Evolutionary conservation across 2,113 vertebrate species (phyloP), one percentile per base, ranked within the genome.

Genomic region (Phalacrocorax carbo): DNA sequence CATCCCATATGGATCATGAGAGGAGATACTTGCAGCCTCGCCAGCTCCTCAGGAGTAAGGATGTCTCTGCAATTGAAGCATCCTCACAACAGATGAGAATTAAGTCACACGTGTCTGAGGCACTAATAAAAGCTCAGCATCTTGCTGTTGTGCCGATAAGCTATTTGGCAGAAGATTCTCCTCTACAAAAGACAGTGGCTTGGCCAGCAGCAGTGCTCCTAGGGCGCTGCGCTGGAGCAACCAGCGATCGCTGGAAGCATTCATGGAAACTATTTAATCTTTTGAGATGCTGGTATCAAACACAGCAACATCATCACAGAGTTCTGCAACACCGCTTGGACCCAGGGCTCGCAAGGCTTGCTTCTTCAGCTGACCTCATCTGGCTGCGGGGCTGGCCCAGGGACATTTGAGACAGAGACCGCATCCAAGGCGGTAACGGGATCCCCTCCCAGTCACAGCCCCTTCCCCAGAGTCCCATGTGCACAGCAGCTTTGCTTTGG

Each of bases 191-290:
- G 27, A 18, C 7, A 36, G 62, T 36, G 69, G 30, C 48, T 16
- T 7, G 51, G 82, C 55, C 48, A 25, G 61, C 79, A 64, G 92
- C 36, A 21, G 22, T 2, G n/a, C 26, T 68, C 73, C 60, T 5
- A 16, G 0, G 75, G 29, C 2, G 11, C 23, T 11, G 34, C 0
- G 2, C 55, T 23, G 17, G 38, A 58, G n/a, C 51, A 18, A 22
- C 25, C 58, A 30, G 16, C 2, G 0, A 11, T 7, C 9, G 19
- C 64, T 42, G 70, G 46, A 52, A 90, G 49, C 36, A 4, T 7
- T 23, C 23, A 4, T 1, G 17, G 82, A 44, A 75, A 46, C 11
- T 2, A 26, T 17, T 46, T 16, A 2, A 51, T 6, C 66, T 46
- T 68, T 13, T 5, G 58, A 30, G 64, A 38, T 3, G 57, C 34